Conservation (phyloP, 2,888 invertebrate genomes). For the Brachynemurus nebulosus region DNA sequence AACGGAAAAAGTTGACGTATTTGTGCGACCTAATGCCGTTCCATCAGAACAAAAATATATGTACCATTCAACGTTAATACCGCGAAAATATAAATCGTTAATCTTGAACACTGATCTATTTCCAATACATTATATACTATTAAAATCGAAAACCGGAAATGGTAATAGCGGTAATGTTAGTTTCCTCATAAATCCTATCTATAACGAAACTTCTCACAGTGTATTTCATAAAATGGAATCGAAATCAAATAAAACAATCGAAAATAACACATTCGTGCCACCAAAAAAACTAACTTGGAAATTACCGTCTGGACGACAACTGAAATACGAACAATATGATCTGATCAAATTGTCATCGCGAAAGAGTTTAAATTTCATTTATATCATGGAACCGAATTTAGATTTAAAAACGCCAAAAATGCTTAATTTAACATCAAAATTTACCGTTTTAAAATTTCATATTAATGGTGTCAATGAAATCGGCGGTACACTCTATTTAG, state of each 20-base stretch:
- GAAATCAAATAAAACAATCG: neutral
- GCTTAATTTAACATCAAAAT: slow-evolving; percentile 51
- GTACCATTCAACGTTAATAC: neutral
- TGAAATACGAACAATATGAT: slow-evolving; percentile 26
- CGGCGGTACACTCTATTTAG: slow-evolving; percentile 65
- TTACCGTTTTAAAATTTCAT: slow-evolving; percentile 52
- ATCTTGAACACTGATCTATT: neutral
- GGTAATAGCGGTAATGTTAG: too few relatives aligned
- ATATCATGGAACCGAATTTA: slow-evolving; percentile 20
- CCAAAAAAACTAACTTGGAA: neutral
- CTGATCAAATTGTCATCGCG: slow-evolving; percentile 17
- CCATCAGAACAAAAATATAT: neutral
- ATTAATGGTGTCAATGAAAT: slow-evolving; percentile 58
- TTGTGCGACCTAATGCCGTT: neutral
- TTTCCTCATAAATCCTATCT: too few relatives aligned
- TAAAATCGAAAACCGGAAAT: neutral
- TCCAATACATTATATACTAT: neutral
- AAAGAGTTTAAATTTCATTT: slow-evolving; percentile 4
- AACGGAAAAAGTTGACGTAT: neutral
- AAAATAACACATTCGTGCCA: neutral
- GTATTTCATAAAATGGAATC: neutral
- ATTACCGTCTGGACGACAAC: neutral
- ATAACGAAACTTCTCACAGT: too few relatives aligned
- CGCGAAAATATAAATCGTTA: neutral
- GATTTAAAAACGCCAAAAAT: slow-evolving; percentile 56